Percentiles rank a stretch among this genome's conserved stretches.
phyloP scores from a whole-genome alignment of 30 jellyfish, hydroid and myxozoan genomes.

The Chrysaora quinquecirrha region DNA sequence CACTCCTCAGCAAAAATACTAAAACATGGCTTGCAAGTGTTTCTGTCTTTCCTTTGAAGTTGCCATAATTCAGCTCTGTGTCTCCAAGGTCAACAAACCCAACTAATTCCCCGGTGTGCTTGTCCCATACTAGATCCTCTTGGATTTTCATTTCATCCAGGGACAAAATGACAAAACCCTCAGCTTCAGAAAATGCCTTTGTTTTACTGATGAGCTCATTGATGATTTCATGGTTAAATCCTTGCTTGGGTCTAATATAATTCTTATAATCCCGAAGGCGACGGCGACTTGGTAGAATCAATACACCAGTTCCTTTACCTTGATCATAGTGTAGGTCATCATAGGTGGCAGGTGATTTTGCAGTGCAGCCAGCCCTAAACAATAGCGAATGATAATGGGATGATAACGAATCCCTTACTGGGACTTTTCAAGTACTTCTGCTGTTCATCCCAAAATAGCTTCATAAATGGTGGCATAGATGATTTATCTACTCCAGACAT shows the following conservation, averaged over 20 bases:
- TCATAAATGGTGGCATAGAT: slow-evolving; percentile 65
- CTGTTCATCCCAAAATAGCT: slow-evolving; percentile 64
- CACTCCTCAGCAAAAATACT: slow-evolving; percentile 53
- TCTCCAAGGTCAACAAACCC: slow-evolving; percentile 80
- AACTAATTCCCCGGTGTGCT: slow-evolving; percentile 65
- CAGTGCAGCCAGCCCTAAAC: slow-evolving; percentile 58
- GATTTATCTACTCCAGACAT: slow-evolving; percentile 32
- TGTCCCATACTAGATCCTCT: slow-evolving; percentile 77
- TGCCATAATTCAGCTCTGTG: slow-evolving; percentile 45
- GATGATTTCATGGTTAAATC: slow-evolving; percentile 66
- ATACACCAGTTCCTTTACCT: slow-evolving; percentile 55
- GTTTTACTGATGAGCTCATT: slow-evolving; percentile 30
- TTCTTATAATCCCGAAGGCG: slow-evolving; percentile 61
- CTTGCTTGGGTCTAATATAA: slow-evolving; percentile 67
- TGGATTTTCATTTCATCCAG: slow-evolving; percentile 63
- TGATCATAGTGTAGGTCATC: slow-evolving; percentile 56
- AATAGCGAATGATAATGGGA: slow-evolving; percentile 32
- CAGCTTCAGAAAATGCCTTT: slow-evolving; percentile 17
- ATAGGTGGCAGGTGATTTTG: slow-evolving; percentile 64
- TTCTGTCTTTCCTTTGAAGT: slow-evolving; percentile 48
- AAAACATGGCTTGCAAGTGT: slow-evolving; percentile 60
- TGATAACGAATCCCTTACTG: slow-evolving; percentile 16
- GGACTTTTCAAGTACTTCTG: slow-evolving; percentile 46
- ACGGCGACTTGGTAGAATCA: slow-evolving; percentile 66
- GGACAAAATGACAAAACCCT: slow-evolving; percentile 6